Base-by-base conservation (phyloP, 2,797 vertebrate genomes). In the Arremon aurantiirostris region DNA sequence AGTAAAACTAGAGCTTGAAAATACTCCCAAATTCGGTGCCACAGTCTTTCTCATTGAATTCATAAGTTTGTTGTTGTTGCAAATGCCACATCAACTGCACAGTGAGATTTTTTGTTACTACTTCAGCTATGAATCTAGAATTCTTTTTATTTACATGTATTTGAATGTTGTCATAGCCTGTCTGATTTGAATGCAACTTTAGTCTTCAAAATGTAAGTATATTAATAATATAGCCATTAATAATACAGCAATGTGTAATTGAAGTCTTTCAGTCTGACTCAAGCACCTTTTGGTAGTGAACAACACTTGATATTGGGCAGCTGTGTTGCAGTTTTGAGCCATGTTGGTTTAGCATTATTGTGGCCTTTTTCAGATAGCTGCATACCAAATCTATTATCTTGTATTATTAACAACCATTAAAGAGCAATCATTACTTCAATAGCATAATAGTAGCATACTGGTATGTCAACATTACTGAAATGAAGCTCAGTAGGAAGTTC, bases 331-430 rank as follows among this genome's bases (percentile, higher is more conserved):
- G 82, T 83, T 75, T 76, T 91, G 44, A 55, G 42, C 57, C 30
- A 79, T 94, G 37, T 11, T 26, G 14, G n/a, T 55, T 91, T 93
- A 80, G 37, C 14, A 4, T 56, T 49, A 39, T 17, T 68, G 60
- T 85, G 89, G 64, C 86, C 84, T 93, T 89, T 60, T 79, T 90
- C 68, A 79, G 53, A 77, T 75, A 75, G 70, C 70, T 94, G 60
- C 80, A 70, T 91, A 91, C 95, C 93, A 93, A 86, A 95, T 80
- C 47, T 92, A 5, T 50, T 57, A 10, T 86, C 42, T 71, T 53
- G 21, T 39, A 42, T 32, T 32, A 69, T 71, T 82, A 91, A 28
- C 42, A 50, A 18, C 8, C 42, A 26, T 70, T 79, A 46, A 85
- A 63, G 50, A 68, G 18, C 42, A 32, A 32, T 65, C 17, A 20